Base-by-base conservation (phyloP, 2,113 vertebrate genomes). In the Ia io region DNA sequence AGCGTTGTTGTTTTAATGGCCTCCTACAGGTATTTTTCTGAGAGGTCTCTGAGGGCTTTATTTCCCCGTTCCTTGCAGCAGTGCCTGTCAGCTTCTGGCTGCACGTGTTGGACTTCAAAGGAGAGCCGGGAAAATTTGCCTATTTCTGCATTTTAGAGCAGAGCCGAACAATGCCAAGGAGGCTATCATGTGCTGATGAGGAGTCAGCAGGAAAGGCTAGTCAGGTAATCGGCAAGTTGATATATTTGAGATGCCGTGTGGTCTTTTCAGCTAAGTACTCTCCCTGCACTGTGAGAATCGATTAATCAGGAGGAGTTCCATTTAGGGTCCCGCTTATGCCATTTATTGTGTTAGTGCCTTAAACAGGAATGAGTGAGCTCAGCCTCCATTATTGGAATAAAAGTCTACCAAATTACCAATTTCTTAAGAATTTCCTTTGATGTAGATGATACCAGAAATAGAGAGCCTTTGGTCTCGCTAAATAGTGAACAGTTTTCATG, bases 31-130 rank as follows among this genome's bases (percentile, higher is more conserved):
- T 84, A n/a, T 69, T 67, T 91, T 90, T 76, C 91, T 84, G 91
- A 85, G 80, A 32, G 14, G 61, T 90, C 93, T 93, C 65, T 1
- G 13, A 49, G 79, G 95, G 59, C 6, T 65, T 69, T 74, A n/a
- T 83, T 96, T 92, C 37, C 84, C 73, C 51, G 35, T n/a, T 70
- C 40, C 67, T 77, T 61, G 10, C 49, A 90, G 92, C 40, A 35
- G 28, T 23, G 4, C 49, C 93, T 87, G 61, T 93, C 47, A 69
- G 84, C 40, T 93, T 91, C 59, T 28, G 30, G 20, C 56, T 84
- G 35, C 61, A 22, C 65, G n/a, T 67, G 22, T 95, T 95, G 90
- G 61, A 87, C 70, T 82, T 96, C 85, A 90, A 92, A 96, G 79
- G 67, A 47, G 40, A 69, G 30, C 47, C 30, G 42, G 25, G 1